Evolutionary conservation across 1,140 invertebrate species (phyloP), one percentile per base, ranked within the genome.

Genomic region (Dolichoris vasculosae): DNA sequence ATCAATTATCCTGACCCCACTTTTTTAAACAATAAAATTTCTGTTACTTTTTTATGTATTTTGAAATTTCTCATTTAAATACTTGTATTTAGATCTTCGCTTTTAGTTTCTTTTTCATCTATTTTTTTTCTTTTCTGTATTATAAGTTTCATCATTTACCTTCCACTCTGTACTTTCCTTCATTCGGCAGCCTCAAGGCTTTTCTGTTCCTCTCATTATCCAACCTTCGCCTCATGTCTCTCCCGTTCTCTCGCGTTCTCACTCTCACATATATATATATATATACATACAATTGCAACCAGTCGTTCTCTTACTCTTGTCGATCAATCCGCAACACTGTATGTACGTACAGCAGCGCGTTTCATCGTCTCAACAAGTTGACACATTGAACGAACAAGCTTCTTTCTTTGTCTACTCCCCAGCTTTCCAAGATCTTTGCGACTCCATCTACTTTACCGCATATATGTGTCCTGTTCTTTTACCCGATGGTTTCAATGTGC

Each of bases 281-380:
- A n/a, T n/a, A n/a, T n/a, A n/a, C n/a, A n/a, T n/a, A n/a, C n/a
- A n/a, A n/a, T n/a, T n/a, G n/a, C n/a, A n/a, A n/a, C n/a, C n/a
- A n/a, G n/a, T 71, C 35, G 23, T 40, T 13, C 15, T 67, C 30
- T 40, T 23, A 23, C 4, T 9, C 32, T 35, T 71, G 17, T 71
- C 88, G 88, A 90, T 91, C 89, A 88, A 91, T 88, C 88, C 88
- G 89, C 89, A 86, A 51, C 26, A 35, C 9, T 43, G 17, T 40
- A 67, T 51, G 63, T 71, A 71, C 38, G 43, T 43, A 46, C n/a
- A 11, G n/a, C 63, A 3, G 30, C 30, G 71, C 35, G 8, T 82
- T 88, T 87, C 85, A 71, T 79, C 64, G 85, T 86, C 88, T 89
- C 88, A 85, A 89, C 89, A 89, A 91, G 90, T 90, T 89, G 88